These are phyloP conservation scores for Hippocampus barbouri DNA, from an alignment of 2,113 vertebrate genomes.

Conservation along the genomic window DNA sequence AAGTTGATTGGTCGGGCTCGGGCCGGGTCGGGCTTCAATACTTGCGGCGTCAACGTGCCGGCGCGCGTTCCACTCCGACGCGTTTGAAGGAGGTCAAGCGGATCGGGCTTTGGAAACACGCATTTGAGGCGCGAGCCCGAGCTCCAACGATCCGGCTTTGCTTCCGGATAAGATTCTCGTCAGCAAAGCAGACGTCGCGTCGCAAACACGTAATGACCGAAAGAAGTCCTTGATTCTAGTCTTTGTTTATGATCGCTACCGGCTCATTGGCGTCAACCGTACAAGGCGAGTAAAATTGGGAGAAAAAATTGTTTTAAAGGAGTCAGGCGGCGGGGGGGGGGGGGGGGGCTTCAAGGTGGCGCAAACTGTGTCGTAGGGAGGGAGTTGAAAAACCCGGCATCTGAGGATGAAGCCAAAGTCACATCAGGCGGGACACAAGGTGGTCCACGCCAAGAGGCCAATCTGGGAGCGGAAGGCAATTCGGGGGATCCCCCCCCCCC, in stretches of 20 bases:
- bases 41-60: too few relatives aligned
- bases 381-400: constrained; percentile 52
- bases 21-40: too few relatives aligned
- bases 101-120: too few relatives aligned
- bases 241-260: not conserved
- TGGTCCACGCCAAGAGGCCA: not conserved
- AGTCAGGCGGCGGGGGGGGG: not conserved
- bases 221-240: constrained; percentile 30
- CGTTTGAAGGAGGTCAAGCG: too few relatives aligned
- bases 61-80: too few relatives aligned
- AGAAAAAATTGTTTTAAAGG: not conserved
- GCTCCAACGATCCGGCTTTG: not conserved
- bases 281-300: not conserved
- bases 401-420: constrained; percentile 27
- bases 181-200: constrained; percentile 41
- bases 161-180: constrained; percentile 26
- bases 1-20: too few relatives aligned
- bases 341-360: constrained; percentile 8
- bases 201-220: constrained; percentile 21
- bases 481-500: constrained; percentile 6
- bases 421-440: not conserved
- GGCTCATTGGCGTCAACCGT: not conserved
- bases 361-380: constrained; percentile 37
- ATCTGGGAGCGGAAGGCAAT: constrained; percentile 8
- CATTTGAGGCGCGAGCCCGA: too few relatives aligned